Evolutionary conservation across 2,888 invertebrate species (phyloP), one percentile per base, ranked within the genome.

Genomic region (Phortica magna): DNA sequence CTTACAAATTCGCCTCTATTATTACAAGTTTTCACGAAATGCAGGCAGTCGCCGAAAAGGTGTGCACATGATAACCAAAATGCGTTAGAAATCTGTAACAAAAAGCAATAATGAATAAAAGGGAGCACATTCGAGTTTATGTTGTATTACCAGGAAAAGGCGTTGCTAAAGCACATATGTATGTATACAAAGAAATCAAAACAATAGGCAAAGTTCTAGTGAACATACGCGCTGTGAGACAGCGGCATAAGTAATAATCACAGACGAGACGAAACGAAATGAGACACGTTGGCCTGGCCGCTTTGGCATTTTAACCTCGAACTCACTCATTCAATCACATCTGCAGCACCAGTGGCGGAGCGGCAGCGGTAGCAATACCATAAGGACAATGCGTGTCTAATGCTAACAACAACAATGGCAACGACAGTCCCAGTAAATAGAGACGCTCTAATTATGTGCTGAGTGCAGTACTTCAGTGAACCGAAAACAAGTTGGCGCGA

Each of bases 141-240:
- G n/a, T 88, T 82, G 82, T 79, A 84, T 85, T 85, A 87, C 85
- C 88, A 88, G 88, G 87, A 88, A 85, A 81, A 75, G 88, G 88
- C 88, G 88, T 88, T 81, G 77, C 88, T 80, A 81, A 83, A 78
- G 22, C 83, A 31, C 31, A 31, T 31, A 31, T 31, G 31, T 31
- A 48, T 1, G 48, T 48, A 9, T 48, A 48, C 48, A 48, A 9
- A 12, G 14, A 48, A 48, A 48, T 6, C 4, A 31, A 31, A 31
- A 48, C 48, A 48, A 48, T 48, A 48, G 48, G 14, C 48, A 14
- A 48, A 48, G 48, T 48, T 14, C 10, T 31, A 31, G 31, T 4
- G 31, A 31, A 31, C 80, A 77, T n/a, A 82, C 84, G 84, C 85
- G 88, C 83, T 70, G 76, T 76, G 68, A 71, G 42, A 71, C 55